Evolutionary conservation across 2,113 vertebrate species (phyloP), one percentile per base, ranked within the genome.

Genomic region (Gallinago media): DNA sequence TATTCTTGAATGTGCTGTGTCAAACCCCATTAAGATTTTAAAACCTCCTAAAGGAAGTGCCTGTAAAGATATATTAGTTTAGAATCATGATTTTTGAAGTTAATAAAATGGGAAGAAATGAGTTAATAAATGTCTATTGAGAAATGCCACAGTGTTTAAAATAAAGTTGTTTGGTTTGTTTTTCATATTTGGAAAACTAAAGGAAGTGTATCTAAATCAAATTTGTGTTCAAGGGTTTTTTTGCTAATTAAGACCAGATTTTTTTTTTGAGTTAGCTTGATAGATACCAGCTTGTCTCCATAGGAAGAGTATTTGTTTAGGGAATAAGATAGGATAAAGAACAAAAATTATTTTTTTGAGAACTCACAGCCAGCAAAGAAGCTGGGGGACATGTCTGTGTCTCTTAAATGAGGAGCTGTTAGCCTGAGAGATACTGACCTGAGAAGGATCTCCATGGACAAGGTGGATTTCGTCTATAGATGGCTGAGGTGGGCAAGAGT

Each of bases 21-120:
- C 94, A 96, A 90, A 87, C 67, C 12, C 59, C 44, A 59, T 95
- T 89, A 96, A 85, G 74, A 55, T 88, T 97, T 93, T 95, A 87
- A 89, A 92, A 27, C 46, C 63, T 88, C 73, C 47, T 95, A 75
- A 90, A 94, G 66, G 78, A 85, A 79, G 38, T 75, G 20, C 40
- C 66, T 94, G 50, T 81, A 73, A 86, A 93, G 67, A 77, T 88
- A 31, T 1, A 84, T 88, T 84, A 50, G 54, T 71, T 95, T 52
- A 75, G 76, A 89, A 38, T 79, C 13, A 44, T 19, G 21, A 38
- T 58, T 92, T 94, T 34, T 8, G 15, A 91, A 54, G 49, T 29
- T 50, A 22, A 58, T 52, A 79, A 80, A 61, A 74, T 42, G 4
- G 78, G 70, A 91, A 52, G 49, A 93, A 93, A 83, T 56, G 5